These are phyloP conservation scores for Falco cherrug DNA, from an alignment of 2,797 vertebrate genomes.

Conservation along the genomic window DNA sequence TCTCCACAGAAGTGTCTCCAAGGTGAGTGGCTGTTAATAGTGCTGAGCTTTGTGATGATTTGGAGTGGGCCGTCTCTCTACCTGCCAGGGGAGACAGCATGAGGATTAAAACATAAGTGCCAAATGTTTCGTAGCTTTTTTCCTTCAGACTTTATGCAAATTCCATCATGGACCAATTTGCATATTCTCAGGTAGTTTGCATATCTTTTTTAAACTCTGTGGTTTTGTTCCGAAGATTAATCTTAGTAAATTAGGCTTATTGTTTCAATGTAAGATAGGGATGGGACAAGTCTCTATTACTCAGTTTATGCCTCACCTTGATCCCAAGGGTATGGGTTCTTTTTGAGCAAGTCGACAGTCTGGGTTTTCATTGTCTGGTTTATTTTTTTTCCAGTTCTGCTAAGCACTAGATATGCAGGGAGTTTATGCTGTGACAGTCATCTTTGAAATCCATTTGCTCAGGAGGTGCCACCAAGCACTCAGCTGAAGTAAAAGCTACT, in stretches of 20 bases:
- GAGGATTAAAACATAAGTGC: not conserved
- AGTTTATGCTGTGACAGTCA: not conserved
- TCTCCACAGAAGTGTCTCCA: not conserved
- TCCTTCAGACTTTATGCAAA: constrained; percentile 37
- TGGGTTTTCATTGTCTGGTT: not conserved
- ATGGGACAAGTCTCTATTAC: not conserved
- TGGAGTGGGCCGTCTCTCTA: not conserved
- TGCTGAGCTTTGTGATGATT: not conserved
- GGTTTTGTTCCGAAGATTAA: not conserved
- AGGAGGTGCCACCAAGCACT: not conserved
- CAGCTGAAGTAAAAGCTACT: not conserved
- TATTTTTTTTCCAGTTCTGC: not conserved
- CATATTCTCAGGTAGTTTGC: not conserved
- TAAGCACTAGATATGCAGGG: not conserved
- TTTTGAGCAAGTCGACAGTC: not conserved
- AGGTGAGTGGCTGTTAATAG: not conserved
- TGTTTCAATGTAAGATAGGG: not conserved
- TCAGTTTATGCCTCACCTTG: not conserved
- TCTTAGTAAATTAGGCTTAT: not conserved
- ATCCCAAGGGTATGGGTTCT: not conserved
- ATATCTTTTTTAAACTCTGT: not conserved
- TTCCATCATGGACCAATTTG: not conserved
- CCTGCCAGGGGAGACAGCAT: not conserved
- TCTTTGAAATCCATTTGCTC: not conserved
- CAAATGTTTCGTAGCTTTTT: not conserved